These are phyloP conservation scores for Chelonus formosanus DNA, from an alignment of 2,888 invertebrate species.

Conservation along the genomic window DNA sequence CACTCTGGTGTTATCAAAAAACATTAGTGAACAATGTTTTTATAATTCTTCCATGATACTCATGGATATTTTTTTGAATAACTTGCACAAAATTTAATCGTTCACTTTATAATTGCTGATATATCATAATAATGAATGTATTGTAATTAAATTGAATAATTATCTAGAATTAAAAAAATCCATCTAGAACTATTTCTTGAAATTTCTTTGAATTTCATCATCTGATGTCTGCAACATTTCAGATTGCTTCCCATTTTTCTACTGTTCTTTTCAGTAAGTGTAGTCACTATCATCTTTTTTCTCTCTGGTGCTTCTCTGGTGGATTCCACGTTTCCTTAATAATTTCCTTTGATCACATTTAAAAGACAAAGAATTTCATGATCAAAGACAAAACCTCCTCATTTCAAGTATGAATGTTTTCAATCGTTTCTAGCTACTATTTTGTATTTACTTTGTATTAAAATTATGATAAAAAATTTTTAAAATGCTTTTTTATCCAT, in stretches of 20 bases:
- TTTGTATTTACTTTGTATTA: too few species aligned
- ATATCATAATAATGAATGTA: too few species aligned
- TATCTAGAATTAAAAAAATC: too few species aligned
- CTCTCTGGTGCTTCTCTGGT: not conserved
- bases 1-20: not conserved
- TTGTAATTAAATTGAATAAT: too few species aligned
- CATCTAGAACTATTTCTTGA: too few species aligned
- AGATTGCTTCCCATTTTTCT: constrained; percentile 2
- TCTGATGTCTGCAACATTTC: not conserved
- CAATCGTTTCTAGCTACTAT: too few species aligned
- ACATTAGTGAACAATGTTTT: not conserved
- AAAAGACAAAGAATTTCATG: not conserved
- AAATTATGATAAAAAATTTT: too few species aligned
- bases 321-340: not conserved
- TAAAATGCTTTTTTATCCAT: too few species aligned
- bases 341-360: constrained; percentile 5
- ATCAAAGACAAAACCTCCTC: too few species aligned
- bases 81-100: constrained; percentile 2
- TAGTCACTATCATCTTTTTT: not conserved
- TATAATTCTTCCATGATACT: not conserved
- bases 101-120: not conserved
- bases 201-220: constrained; percentile 8
- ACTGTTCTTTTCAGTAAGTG: not conserved
- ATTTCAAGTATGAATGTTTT: too few species aligned
- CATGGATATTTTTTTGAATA: too few species aligned